These are phyloP conservation scores for Crocallis elinguaria DNA, from an alignment of 2,888 invertebrate species.

Conservation along the genomic window DNA sequence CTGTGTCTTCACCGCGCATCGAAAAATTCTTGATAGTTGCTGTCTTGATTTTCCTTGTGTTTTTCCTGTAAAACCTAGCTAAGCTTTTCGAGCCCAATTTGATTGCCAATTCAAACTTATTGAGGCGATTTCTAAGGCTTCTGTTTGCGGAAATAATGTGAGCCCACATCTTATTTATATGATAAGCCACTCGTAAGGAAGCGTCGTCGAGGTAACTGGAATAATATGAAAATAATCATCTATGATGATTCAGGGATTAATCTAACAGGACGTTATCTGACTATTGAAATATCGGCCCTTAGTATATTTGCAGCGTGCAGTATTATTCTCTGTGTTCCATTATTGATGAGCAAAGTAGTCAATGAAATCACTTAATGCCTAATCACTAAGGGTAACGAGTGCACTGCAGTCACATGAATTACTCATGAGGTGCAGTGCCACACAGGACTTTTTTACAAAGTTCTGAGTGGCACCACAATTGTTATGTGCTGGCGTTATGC, in stretches of 20 bases:
- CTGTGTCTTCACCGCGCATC: constrained; percentile 41
- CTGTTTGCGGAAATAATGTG: constrained; percentile 61
- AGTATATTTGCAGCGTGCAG: too few species aligned
- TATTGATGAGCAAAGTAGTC: too few species aligned
- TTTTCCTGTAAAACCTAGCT: constrained; percentile 57
- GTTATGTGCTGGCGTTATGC: too few species aligned
- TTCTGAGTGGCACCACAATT: too few species aligned
- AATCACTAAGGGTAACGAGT: too few species aligned
- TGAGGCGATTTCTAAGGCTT: constrained; percentile 57
- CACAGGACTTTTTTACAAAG: too few species aligned
- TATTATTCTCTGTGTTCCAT: too few species aligned
- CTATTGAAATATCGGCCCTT: too few species aligned
- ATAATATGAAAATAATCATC: background rate
- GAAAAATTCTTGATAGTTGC: constrained; percentile 55
- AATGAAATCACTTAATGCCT: too few species aligned
- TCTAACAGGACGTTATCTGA: too few species aligned
- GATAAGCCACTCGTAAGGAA: constrained; percentile 57
- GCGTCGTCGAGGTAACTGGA: constrained; percentile 64
- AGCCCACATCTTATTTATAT: constrained; percentile 56
- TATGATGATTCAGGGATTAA: background rate
- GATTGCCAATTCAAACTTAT: constrained; percentile 61
- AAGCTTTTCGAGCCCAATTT: constrained; percentile 62
- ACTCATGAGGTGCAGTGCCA: too few species aligned
- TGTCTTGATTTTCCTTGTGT: constrained; percentile 50
- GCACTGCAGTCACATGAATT: too few species aligned